These are phyloP conservation scores for Cyphomyrmex costatus DNA, from an alignment of 1,140 invertebrate species.

Conservation along the genomic window DNA sequence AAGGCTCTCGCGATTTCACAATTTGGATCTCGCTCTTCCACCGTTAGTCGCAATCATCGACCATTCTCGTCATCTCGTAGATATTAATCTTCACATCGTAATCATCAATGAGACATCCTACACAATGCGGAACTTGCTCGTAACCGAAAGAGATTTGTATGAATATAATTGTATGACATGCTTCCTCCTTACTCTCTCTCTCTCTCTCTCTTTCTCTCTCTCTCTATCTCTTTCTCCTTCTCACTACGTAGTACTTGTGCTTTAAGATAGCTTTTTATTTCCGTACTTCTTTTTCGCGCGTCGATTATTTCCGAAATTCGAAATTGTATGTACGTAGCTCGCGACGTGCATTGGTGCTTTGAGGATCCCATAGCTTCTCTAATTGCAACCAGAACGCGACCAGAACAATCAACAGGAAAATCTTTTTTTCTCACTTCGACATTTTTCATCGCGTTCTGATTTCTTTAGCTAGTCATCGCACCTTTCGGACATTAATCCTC, in stretches of 20 bases:
- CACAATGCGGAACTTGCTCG: constrained; percentile 85
- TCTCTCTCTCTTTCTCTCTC: constrained; percentile 63
- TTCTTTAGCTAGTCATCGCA: constrained; percentile 67
- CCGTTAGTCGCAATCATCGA: constrained; percentile 76
- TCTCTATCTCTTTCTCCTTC: constrained; percentile 44
- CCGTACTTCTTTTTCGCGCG: constrained; percentile 60
- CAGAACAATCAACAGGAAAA: background rate
- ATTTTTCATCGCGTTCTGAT: constrained; percentile 24
- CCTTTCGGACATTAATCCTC: constrained; percentile 59
- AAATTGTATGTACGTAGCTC: constrained; percentile 73
- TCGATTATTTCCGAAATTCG: constrained; percentile 68
- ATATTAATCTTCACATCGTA: constrained; percentile 73
- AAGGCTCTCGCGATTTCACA: constrained; percentile 75
- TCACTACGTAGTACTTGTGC: constrained; percentile 53
- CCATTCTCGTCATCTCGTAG: constrained; percentile 68
- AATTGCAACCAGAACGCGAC: constrained; percentile 53
- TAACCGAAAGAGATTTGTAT: constrained; percentile 86
- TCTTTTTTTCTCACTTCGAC: background rate
- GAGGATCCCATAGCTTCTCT: constrained; percentile 74
- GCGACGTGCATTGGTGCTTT: constrained; percentile 73
- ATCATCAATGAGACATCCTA: constrained; percentile 80
- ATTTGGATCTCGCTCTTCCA: constrained; percentile 69
- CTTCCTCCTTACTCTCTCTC: constrained; percentile 50
- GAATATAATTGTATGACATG: constrained; percentile 67
- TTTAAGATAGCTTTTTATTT: constrained; percentile 45